A percentile compares a stretch with the other conserved stretches of the same genome.
phyloP scores from a whole-genome alignment of 2,888 invertebrate species.

The Cerastis rubricosa region DNA sequence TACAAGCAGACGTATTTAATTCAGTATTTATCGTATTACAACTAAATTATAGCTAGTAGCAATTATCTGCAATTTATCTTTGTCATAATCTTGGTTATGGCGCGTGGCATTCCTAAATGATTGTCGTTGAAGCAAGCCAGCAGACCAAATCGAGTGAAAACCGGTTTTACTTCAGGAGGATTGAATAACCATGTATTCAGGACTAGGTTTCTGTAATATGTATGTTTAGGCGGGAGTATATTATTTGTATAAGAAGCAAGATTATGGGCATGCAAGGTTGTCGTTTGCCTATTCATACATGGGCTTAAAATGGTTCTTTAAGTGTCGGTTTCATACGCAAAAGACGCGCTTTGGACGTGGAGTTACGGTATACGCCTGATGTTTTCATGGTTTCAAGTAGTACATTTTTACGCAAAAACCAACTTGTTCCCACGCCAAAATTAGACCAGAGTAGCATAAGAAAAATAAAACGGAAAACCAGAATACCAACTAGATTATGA shows the following conservation, averaged over 20 bases:
- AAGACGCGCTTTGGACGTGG: not conserved
- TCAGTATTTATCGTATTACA: slow-evolving; percentile 2
- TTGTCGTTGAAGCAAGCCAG: slow-evolving; percentile 1
- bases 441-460: not conserved
- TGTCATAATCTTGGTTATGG: slow-evolving; percentile 28
- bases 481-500: slow-evolving; percentile 7
- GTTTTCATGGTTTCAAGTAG: not conserved
- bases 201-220: slow-evolving; percentile 5
- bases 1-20: not conserved
- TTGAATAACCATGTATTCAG: slow-evolving; percentile 13
- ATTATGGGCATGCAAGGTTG: not conserved
- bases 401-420: not conserved
- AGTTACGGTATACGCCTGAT: not conserved
- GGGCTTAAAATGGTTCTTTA: not conserved
- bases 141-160: slow-evolving; percentile 12
- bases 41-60: slow-evolving; percentile 1
- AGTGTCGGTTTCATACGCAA: not conserved
- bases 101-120: slow-evolving; percentile 8
- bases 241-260: not conserved
- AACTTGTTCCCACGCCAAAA: not conserved
- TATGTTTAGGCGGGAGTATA: not conserved
- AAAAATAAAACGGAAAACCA: slow-evolving; percentile 1
- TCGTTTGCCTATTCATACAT: too few relatives aligned
- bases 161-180: slow-evolving; percentile 9
- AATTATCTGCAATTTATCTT: slow-evolving; percentile 25